Evolutionary conservation across 2,113 vertebrate genomes (phyloP).

Genomic region (Pyrgilauda ruficollis): DNA sequence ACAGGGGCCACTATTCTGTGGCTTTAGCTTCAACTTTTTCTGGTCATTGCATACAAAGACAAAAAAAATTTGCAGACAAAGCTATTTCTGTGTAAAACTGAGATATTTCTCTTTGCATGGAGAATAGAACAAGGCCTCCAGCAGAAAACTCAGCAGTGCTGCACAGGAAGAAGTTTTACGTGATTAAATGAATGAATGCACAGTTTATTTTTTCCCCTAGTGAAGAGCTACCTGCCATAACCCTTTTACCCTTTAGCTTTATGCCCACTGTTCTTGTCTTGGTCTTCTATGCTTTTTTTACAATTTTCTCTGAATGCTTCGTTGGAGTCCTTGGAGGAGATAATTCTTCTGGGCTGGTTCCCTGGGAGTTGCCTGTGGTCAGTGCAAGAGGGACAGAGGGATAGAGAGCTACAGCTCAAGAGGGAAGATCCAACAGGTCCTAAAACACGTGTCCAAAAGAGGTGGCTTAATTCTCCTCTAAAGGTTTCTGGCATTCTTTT

Average conservation of each 20-base stretch:
- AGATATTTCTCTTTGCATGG: not conserved
- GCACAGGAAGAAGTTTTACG: not conserved
- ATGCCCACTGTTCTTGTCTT: not conserved
- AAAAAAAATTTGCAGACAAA: not conserved
- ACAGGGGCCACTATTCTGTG: not conserved
- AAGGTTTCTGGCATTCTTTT: not conserved
- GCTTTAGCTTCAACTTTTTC: not conserved
- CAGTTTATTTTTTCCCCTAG: not conserved
- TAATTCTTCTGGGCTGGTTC: not conserved
- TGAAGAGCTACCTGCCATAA: not conserved
- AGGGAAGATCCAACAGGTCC: not conserved
- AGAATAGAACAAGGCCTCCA: not conserved
- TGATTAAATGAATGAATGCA: not conserved
- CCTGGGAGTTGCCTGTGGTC: not conserved
- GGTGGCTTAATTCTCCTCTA: not conserved
- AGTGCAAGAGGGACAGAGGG: not conserved
- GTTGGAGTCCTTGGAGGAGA: not conserved
- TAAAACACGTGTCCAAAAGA: not conserved
- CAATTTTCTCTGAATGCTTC: not conserved
- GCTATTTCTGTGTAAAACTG: not conserved
- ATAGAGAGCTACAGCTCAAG: not conserved
- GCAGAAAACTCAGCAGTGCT: not conserved
- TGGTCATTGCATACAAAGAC: not conserved
- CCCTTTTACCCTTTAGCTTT: not conserved
- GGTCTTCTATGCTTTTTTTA: not conserved